These are phyloP conservation scores for Bellardia bayeri DNA, from an alignment of 2,888 invertebrate genomes.

Conservation along the genomic window DNA sequence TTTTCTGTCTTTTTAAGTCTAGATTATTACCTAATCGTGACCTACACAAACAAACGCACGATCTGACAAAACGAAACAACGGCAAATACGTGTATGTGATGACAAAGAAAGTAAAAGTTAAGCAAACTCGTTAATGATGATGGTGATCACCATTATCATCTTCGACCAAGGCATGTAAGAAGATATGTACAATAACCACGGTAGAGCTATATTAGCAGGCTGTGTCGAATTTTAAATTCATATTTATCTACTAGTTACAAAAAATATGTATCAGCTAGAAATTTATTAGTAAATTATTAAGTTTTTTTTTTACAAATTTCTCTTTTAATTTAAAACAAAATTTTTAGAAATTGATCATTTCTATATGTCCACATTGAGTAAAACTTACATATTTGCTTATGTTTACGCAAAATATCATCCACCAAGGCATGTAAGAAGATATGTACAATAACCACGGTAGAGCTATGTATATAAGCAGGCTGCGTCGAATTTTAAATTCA, in stretches of 20 bases:
- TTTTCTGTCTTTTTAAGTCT: constrained; percentile 35
- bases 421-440: background rate
- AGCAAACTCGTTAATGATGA: constrained; percentile 33
- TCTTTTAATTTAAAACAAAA: too few species aligned
- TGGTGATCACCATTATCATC: constrained; percentile 39
- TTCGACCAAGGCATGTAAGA: background rate
- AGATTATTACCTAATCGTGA: constrained; percentile 67
- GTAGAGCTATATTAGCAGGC: background rate
- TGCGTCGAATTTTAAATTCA: background rate
- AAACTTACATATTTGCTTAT: too few species aligned
- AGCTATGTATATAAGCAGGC: background rate
- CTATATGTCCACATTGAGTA: too few species aligned
- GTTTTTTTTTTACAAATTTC: too few species aligned
- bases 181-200: background rate
- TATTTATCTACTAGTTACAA: background rate
- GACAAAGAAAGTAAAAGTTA: constrained; percentile 67
- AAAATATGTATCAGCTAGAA: background rate
- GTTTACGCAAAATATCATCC: too few species aligned
- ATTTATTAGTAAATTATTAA: too few species aligned
- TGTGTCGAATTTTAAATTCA: background rate
- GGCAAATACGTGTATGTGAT: constrained; percentile 11
- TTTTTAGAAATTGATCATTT: too few species aligned
- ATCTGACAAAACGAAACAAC: background rate
- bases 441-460: background rate
- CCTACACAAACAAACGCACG: constrained; percentile 40